Evolutionary conservation across 2,113 vertebrate genomes (phyloP), one percentile per base, ranked within the genome.

Genomic region (Pachycephala philippinensis): DNA sequence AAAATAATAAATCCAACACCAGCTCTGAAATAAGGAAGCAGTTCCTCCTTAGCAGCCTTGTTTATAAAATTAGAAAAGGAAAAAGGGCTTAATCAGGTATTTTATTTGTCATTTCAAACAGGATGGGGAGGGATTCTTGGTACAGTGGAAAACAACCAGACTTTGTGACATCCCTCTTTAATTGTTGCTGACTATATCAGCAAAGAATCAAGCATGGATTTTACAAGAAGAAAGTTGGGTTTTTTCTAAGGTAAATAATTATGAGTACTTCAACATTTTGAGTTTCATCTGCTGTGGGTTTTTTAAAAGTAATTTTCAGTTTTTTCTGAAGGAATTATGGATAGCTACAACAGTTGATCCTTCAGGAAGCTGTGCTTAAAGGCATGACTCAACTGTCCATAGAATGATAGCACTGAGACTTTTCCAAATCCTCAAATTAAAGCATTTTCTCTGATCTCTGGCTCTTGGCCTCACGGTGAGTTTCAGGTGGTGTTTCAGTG

Each of bases 21-120:
- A 93, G 71, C 27, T 70, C 69, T 69, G 33, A 75, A 89, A 37
- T 22, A 79, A 95, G 96, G 97, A 97, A 98, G 84, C 83, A 12
- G 69, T 89, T 97, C 93, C 95, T 97, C 79, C 77, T 92, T 22
- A 60, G 79, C 47, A 49, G 79, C n/a, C 89, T 96, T 97, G 89
- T 97, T 97, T 97, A 95, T 97, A 84, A 84, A 93, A 74, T 65
- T 15, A 57, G 57, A 78, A 70, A 91, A 92, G 89, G 85, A 84
- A 96, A 97, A 96, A 95, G 64, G 79, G 33, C 84, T 82, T 76
- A 84, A 82, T 90, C 76, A 84, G 75, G 56, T 86, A 47, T 88
- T 96, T 90, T 78, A 81, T 95, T 95, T 97, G 84, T 91, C 81
- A 49, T 95, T 95, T 96, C 79, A 86, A 17, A 42, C 40, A 72